Conservation (phyloP, 2,113 vertebrate genomes). For the Poeciliopsis occidentalis region DNA sequence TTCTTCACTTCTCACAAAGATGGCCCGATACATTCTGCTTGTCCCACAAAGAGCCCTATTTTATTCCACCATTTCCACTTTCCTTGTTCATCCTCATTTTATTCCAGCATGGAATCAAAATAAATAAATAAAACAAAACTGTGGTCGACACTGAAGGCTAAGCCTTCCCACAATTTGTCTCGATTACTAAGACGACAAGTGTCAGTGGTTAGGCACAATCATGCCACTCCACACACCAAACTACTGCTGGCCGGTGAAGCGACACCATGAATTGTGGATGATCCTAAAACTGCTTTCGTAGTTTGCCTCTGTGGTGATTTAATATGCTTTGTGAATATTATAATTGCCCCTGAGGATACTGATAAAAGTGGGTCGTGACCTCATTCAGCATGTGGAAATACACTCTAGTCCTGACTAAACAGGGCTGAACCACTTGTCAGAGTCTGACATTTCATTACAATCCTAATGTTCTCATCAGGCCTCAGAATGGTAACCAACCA, state of each 20-base stretch:
- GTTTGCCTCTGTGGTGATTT: constrained; percentile 24
- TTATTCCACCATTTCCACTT: constrained; percentile 42
- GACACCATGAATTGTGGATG: constrained; percentile 14
- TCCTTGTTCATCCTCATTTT: constrained; percentile 60
- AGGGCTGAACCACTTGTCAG: constrained; percentile 55
- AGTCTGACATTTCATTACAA: constrained; percentile 59
- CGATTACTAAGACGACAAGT: constrained; percentile 74
- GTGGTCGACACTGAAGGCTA: constrained; percentile 59
- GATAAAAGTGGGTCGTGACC: constrained; percentile 57
- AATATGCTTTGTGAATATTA: constrained; percentile 39
- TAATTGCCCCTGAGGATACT: constrained; percentile 34
- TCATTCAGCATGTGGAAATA: constrained; percentile 50
- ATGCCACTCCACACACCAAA: constrained; percentile 42
- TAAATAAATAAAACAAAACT: constrained; percentile 41
- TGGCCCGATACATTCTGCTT: constrained; percentile 59
- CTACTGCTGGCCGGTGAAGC: constrained; percentile 37
- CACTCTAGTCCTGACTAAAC: constrained; percentile 64
- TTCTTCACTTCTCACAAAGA: constrained; percentile 50
- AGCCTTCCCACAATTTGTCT: constrained; percentile 71
- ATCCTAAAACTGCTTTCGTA: constrained; percentile 52
- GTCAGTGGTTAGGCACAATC: constrained; percentile 59
- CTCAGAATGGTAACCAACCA: constrained; percentile 55
- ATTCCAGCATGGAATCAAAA: constrained; percentile 30
- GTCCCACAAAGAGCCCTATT: constrained; percentile 48
- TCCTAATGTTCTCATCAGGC: constrained; percentile 65